Base-by-base conservation (phyloP, 2,888 invertebrate genomes). In the Hemithea aestivaria region DNA sequence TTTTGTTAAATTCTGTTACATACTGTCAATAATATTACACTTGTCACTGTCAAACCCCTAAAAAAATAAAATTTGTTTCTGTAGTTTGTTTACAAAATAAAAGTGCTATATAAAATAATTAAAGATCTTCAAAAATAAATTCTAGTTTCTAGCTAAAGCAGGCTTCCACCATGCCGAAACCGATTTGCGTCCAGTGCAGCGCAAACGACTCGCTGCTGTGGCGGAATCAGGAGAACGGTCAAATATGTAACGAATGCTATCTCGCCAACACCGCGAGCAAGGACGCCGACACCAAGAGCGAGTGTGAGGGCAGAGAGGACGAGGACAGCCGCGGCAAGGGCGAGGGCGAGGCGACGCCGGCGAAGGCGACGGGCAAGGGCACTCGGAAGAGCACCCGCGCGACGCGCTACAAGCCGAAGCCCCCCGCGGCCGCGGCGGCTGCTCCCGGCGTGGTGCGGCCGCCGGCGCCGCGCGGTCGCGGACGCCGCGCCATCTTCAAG, bases 401-500 rank as follows among this genome's bases (percentile, higher is more conserved):
- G 1, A 85, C 84, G 0, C 62, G 84, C n/a, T 89, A 89, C 40
- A 90, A 90, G 47, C 64, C 89, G 0, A 89, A 84, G 51, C 73
- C 80, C 1, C 65, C 0, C 89, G 93, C 64, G 94, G 94, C 1
- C 91, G 93, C 57, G 93, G 94, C 10, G 88, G 96, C 4, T 80
- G 96, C 45, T 90, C 91, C 35, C 62, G 5, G 16, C 16, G 16
- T 16, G 16, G 16, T 2, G 2, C 16, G 16, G 70, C 91, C 93
- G 59, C 90, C 90, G 89, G 94, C 0, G 68, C 66, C 0, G 1
- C 90, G 94, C 64, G 94, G 94, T 1, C 91, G 93, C 56, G 93
- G 94, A 8, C 88, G 96, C 1, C 83, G 96, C 44, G 90, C 92
- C 34, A 89, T 96, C 39, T 94, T 94, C 62, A 95, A 95, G 71